phyloP scores from a whole-genome alignment of 2,888 invertebrate species.

The Aethes cnicana region DNA sequence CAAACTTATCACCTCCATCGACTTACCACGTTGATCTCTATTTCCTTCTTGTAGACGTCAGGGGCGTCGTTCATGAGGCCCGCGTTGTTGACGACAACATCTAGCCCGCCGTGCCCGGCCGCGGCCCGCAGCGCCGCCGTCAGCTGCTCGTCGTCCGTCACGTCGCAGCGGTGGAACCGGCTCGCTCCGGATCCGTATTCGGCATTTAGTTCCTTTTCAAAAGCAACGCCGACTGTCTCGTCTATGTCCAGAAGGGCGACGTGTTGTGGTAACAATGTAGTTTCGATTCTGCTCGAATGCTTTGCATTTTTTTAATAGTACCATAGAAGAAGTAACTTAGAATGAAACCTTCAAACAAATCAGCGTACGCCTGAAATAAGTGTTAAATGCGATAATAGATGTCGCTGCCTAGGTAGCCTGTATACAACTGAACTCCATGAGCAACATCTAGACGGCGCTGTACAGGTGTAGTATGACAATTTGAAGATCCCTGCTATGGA shows the following conservation, averaged over 20 bases:
- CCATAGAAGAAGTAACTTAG: too few species aligned
- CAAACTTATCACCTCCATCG: not conserved
- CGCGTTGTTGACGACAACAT: slow-evolving; percentile 53
- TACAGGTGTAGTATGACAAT: too few species aligned
- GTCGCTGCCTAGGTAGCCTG: too few species aligned
- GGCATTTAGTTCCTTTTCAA: slow-evolving; percentile 44
- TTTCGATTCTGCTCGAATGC: too few species aligned
- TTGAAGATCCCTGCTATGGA: too few species aligned
- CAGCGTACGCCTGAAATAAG: too few species aligned
- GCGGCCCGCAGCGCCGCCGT: slow-evolving; percentile 39
- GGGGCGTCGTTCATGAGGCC: slow-evolving; percentile 46
- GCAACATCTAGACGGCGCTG: too few species aligned
- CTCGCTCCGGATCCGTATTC: slow-evolving; percentile 41
- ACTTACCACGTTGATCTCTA: slow-evolving; percentile 55
- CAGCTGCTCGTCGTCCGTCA: slow-evolving; percentile 45
- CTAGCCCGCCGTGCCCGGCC: slow-evolving; percentile 41
- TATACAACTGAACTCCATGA: too few species aligned
- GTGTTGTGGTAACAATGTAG: slow-evolving; percentile 44
- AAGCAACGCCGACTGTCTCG: slow-evolving; percentile 36
- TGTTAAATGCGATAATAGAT: too few species aligned
- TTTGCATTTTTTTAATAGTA: too few species aligned
- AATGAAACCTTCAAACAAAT: too few species aligned
- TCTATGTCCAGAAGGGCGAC: slow-evolving; percentile 48
- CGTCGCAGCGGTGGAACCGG: slow-evolving; percentile 51
- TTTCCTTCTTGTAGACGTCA: slow-evolving; percentile 45